Base-by-base conservation (phyloP, 1,140 invertebrate species). In the Hermatobates lingyangjiaoensis region DNA sequence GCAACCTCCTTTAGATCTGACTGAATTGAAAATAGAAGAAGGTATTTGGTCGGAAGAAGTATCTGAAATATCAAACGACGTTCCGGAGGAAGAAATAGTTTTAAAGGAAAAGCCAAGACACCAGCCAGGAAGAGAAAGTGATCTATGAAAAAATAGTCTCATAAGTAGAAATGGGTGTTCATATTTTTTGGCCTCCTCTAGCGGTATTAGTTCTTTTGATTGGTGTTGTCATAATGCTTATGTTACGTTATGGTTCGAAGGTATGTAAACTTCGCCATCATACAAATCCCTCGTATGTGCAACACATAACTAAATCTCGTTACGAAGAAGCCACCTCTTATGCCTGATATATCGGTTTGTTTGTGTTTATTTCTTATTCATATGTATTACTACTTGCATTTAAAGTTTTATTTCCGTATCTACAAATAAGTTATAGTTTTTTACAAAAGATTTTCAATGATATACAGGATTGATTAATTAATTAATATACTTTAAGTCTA, bases 1-100 rank as follows among this genome's bases (percentile, higher is more conserved):
- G 52, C 83, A 85, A 62, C 81, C 83, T n/a, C 78, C 86, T 5
- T 62, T 89, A 18, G 85, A 87, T 64, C 74, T 81, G 20, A 77
- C 77, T 1, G 83, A 87, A 64, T 62, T 87, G 0, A 76, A 83
- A 53, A 53, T 64, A 27, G 63, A 60, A 45, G 57, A 55, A 55
- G 46, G 61, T 57, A 2, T 14, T 28, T 10, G 24, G 30, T 58
- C 57, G 56, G 56, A 45, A 38, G 58, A 56, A 57, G 59, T 65
- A 14, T 58, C 57, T 39, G 53, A 60, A 14, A 56, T 62, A 50
- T 51, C 60, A 27, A 59, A 50, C 15, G 58, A 60, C 25, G 49
- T 60, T 3, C 55, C 57, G 2, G 52, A 59, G 25, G 61, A 65
- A 52, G 77, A 82, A 59, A 69, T 83, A 39, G 82, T 86, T 62